These are phyloP conservation scores for Coluber constrictor DNA, from an alignment of 2,797 vertebrate species.

Conservation along the genomic window DNA sequence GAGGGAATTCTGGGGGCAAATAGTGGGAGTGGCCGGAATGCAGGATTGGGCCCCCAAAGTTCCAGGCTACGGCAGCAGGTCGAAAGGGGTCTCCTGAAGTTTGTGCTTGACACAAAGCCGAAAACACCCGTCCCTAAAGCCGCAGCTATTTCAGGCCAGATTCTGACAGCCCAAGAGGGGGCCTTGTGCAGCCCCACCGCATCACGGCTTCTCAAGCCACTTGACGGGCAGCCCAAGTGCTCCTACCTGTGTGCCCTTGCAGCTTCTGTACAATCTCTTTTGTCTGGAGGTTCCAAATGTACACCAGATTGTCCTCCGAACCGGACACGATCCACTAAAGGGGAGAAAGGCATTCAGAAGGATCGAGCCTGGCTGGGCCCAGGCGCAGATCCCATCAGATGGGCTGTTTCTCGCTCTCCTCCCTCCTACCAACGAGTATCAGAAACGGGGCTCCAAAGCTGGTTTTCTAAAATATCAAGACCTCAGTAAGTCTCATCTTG, in stretches of 20 bases:
- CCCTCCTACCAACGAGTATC: neutral
- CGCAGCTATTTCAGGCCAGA: rapidly evolving
- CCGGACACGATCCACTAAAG: slow-evolving; percentile 96
- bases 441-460: neutral
- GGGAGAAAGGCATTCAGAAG: neutral
- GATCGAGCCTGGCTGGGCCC: neutral
- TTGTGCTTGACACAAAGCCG: neutral
- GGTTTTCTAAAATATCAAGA: no score
- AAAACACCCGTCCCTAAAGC: neutral
- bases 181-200: neutral
- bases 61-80: neutral
- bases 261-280: slow-evolving; percentile 99
- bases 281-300: slow-evolving; percentile 99
- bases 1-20: neutral
- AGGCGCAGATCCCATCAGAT: neutral
- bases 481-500: neutral
- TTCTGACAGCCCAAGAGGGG: neutral
- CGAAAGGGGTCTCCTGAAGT: neutral
- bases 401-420: no score
- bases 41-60: neutral
- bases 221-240: neutral
- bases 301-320: slow-evolving; percentile 98
- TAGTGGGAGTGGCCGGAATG: neutral
- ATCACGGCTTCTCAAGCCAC: neutral
- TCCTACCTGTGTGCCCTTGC: slow-evolving; percentile 94